Evolutionary conservation across 1,140 invertebrate species (phyloP).

Genomic region (Eriosoma lanigerum): DNA sequence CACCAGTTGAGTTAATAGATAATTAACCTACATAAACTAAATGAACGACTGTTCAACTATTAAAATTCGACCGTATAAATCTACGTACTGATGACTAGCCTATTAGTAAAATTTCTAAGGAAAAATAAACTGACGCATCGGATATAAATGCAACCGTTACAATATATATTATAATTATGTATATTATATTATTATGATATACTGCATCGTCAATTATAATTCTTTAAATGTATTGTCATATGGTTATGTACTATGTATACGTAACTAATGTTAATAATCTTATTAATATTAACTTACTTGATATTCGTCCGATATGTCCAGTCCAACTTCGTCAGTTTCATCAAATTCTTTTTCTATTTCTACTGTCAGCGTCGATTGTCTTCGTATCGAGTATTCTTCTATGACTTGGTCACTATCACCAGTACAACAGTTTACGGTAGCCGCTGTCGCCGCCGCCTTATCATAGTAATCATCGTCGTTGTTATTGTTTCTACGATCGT

Average conservation of each 20-base stretch:
- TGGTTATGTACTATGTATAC: background rate
- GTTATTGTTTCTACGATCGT: background rate
- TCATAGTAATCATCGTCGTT: conserved; percentile 7
- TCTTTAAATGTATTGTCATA: background rate
- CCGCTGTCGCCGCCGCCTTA: background rate
- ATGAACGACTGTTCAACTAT: no score
- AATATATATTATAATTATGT: no score
- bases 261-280: background rate
- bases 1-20: no score
- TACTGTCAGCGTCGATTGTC: no score
- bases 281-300: background rate
- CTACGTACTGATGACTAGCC: no score
- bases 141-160: no score
- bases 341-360: background rate
- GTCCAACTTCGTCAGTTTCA: background rate
- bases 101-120: no score
- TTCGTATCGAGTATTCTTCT: background rate
- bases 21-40: no score
- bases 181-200: no score
- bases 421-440: background rate
- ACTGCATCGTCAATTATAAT: background rate
- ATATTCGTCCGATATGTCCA: background rate
- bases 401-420: background rate
- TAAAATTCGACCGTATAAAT: no score
- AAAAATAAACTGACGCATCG: no score